Evolutionary conservation across 2,797 vertebrate species (phyloP), one percentile per base, ranked within the genome.

Genomic region (Picus viridis): DNA sequence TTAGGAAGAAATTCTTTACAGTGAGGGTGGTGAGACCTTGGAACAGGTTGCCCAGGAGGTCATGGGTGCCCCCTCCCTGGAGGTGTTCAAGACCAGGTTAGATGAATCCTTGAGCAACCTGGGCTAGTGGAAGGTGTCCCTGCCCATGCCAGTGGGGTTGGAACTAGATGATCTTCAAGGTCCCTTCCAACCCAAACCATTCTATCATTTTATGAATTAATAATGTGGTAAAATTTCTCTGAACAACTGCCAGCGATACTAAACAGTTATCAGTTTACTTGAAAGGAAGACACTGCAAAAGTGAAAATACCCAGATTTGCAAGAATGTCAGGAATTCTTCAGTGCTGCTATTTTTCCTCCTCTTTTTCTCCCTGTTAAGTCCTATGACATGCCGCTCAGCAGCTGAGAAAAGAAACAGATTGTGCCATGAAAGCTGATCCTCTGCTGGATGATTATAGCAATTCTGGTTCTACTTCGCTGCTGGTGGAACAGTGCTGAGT

Each of bases 401-500:
- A 93, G 87, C 8, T 88, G 89, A 84, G 69, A 91, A 82, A 76
- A 78, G 93, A 87, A 94, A 86, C 93, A 96, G 92, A 90, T 64
- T 92, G 94, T 94, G 89, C 77, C 53, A 74, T 67, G 92, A 95
- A 94, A 93, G 86, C 84, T 34, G 69, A 92, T 94, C 81, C 74
- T 85, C 67, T 87, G 84, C 76, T 93, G 93, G 61, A 77, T 19
- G 2, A 95, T 93, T 93, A 94, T 10, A 93, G 94, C 83, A 88
- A 92, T 89, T 82, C 89, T 93, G 68, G 81, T 87, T 95, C 75
- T 79, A 57, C 70, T 87, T 81, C 1, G 0, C 79, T 94, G 90
- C 92, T 85, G 77, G 76, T 79, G 71, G 89, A 95, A 87, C 91
- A 86, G 81, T 68, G 86, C 87, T 93, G 92, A 96, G 92, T 94